phyloP scores from a whole-genome alignment of 1,140 invertebrate species.

The Camponotus pennsylvanicus region DNA sequence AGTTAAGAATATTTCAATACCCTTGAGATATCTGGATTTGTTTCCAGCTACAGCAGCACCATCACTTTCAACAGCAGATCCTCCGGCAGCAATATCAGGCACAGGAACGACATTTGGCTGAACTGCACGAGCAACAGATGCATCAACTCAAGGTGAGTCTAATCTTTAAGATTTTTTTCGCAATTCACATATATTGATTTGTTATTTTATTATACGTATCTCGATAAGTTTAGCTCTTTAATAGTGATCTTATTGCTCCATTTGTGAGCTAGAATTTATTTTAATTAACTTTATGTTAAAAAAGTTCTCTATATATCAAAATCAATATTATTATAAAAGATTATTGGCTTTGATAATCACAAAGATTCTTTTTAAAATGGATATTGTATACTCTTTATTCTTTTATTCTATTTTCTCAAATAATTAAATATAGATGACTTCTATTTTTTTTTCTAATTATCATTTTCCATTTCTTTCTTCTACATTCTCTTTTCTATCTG shows the following conservation, averaged over 20 bases:
- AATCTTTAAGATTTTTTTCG: background rate
- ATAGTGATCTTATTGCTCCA: too few relatives aligned
- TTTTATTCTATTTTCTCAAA: too few relatives aligned
- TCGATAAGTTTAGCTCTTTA: too few relatives aligned
- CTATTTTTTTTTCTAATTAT: background rate
- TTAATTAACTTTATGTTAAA: too few relatives aligned
- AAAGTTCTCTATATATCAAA: too few relatives aligned
- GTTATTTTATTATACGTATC: background rate
- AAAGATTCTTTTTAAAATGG: too few relatives aligned
- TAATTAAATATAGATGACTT: too few relatives aligned
- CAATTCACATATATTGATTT: background rate
- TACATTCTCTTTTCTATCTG: too few relatives aligned
- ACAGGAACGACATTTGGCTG: conserved; percentile 94
- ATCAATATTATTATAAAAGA: too few relatives aligned
- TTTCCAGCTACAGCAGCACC: conserved; percentile 95
- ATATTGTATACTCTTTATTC: too few relatives aligned
- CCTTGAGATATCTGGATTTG: conserved; percentile 85
- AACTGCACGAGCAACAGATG: conserved; percentile 95
- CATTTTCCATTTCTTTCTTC: background rate
- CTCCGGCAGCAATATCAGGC: conserved; percentile 95
- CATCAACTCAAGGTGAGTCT: conserved; percentile 85
- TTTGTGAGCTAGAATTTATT: too few relatives aligned
- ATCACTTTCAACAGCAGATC: conserved; percentile 96
- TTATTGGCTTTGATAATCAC: too few relatives aligned
- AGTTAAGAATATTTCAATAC: conserved; percentile 73